Base-by-base conservation (phyloP, 2,797 vertebrate genomes). In the Tinamus major region DNA sequence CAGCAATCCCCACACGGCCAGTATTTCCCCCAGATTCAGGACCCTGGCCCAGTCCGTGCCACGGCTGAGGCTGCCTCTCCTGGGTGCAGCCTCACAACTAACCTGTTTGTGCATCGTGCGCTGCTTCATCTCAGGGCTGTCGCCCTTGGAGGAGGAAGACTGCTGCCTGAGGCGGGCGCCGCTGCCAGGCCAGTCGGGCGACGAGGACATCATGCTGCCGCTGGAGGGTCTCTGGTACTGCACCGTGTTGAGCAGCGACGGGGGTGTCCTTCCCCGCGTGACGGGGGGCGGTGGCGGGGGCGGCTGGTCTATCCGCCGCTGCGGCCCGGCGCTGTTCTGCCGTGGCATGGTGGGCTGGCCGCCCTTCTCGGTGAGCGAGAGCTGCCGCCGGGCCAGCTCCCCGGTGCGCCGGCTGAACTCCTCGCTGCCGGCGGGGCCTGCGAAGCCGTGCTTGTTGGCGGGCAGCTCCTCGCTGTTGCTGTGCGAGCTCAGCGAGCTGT, bases 401-500 rank as follows among this genome's bases (percentile, higher is more conserved):
- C 98, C 98, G 0, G 99, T 98, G 31, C 99, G 98, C 31, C 99
- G 97, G 3, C 97, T 75, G 89, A 99, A 98, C 95, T 99, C 99
- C 67, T 99, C 99, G 0, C 96, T 96, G 13, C 98, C 97, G 0
- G 97, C 87, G 2, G 98, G 98, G 88, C 98, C 98, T 81, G 98
- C 96, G 59, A 99, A 98, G 92, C 98, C 94, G 8, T 97, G 98
- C 91, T 99, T 92, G 67, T 96, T 98, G 7, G 97, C 98, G 2
- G 97, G 97, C 75, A 98, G 96, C 31, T 99, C 99, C 87, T 99
- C 99, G 0, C 99, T 99, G 98, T 99, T 99, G 98, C 99, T 99
- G 96, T 99, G 99, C 41, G 99, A 99, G 96, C 99, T 99, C 94
- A 99, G 98, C 1, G 99, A 99, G 94, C 99, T 99, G 97, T 99